Evolutionary conservation across 2,888 invertebrate genomes (phyloP).

Genomic region (Ophonus ardosiacus): DNA sequence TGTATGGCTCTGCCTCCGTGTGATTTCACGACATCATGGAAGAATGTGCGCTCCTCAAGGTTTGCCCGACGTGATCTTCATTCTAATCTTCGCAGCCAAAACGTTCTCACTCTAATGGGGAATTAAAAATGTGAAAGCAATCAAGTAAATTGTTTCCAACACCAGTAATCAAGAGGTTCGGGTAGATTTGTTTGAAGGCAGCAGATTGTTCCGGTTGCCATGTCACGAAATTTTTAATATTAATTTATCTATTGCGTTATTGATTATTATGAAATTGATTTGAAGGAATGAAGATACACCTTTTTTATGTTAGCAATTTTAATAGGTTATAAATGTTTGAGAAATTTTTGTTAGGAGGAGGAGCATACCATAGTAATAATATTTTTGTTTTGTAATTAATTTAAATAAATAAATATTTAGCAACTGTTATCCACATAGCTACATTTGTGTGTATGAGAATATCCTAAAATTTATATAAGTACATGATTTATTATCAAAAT

Average conservation of each 20-base stretch:
- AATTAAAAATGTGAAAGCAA: slow-evolving; percentile 40
- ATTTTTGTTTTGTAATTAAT: not conserved
- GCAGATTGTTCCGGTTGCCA: slow-evolving; percentile 20
- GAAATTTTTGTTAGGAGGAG: not conserved
- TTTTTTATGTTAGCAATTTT: not conserved
- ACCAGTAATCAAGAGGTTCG: not conserved
- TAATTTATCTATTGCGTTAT: slow-evolving; percentile 10
- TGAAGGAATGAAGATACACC: not conserved
- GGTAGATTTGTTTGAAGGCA: slow-evolving; percentile 25
- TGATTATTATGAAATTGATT: slow-evolving; percentile 24
- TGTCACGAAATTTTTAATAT: slow-evolving; percentile 17
- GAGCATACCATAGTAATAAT: not conserved
- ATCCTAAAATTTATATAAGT: too few species aligned
- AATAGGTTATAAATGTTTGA: not conserved
- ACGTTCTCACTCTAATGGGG: slow-evolving; percentile 4
- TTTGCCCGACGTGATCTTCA: slow-evolving; percentile 31
- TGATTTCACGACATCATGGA: slow-evolving; percentile 20
- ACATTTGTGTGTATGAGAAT: too few species aligned
- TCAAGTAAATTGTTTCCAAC: slow-evolving; percentile 19
- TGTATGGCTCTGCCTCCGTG: slow-evolving; percentile 1
- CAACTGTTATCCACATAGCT: too few species aligned
- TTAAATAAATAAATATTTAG: not conserved
- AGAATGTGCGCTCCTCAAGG: slow-evolving; percentile 33
- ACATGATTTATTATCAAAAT: too few species aligned
- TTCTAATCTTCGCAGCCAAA: slow-evolving; percentile 11